phyloP scores from a whole-genome alignment of 2,888 invertebrate species.

The Melinaea marsaeus region DNA sequence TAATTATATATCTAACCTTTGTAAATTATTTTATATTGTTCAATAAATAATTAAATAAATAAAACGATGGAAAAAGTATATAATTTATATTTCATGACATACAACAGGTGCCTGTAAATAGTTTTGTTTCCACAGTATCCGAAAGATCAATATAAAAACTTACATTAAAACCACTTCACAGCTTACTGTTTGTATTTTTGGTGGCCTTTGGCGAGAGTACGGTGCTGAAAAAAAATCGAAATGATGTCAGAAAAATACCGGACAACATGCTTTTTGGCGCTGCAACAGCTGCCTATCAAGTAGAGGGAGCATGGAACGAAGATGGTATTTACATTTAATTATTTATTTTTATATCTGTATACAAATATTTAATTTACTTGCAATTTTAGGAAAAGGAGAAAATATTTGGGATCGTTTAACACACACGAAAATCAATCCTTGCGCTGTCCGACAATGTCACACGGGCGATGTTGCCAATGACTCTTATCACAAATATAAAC shows the following conservation, averaged over 20 bases:
- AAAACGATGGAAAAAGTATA: too few species aligned
- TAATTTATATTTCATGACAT: too few species aligned
- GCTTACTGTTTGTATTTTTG: background rate
- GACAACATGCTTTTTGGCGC: conserved; percentile 48
- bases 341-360: background rate
- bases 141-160: too few species aligned
- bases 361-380: conserved; percentile 2
- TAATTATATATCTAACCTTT: too few species aligned
- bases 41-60: too few species aligned
- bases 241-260: conserved; percentile 44
- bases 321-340: conserved; percentile 48
- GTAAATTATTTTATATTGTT: too few species aligned
- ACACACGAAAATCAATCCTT: conserved; percentile 50
- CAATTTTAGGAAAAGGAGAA: conserved; percentile 65
- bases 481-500: conserved; percentile 76
- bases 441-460: conserved; percentile 68
- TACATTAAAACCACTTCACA: background rate
- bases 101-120: too few species aligned
- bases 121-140: too few species aligned
- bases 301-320: conserved; percentile 73
- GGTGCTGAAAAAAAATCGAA: conserved; percentile 11
- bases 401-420: conserved; percentile 80
- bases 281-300: conserved; percentile 68
- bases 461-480: conserved; percentile 78
- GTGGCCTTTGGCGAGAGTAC: background rate